Evolutionary conservation across 2,113 vertebrate genomes (phyloP).

Genomic region (Ochotona curzoniae): DNA sequence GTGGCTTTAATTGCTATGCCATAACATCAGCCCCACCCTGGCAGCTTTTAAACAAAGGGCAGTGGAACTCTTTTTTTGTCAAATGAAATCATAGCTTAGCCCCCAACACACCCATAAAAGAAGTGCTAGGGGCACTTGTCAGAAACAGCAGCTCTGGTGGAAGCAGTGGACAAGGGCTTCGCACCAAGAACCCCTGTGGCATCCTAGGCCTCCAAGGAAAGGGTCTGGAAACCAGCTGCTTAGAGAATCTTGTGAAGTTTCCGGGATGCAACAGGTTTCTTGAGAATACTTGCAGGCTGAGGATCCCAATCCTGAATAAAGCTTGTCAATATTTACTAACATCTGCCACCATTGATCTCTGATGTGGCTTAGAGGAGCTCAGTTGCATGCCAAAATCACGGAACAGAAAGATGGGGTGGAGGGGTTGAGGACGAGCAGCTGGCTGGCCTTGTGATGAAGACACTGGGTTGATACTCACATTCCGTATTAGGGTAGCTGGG

Average conservation of each 20-base stretch:
- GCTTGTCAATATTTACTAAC: not conserved
- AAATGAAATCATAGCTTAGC: slow-evolving; percentile 25
- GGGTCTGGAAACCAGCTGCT: not conserved
- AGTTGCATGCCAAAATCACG: not conserved
- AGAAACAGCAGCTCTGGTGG: not conserved
- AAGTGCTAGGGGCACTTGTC: not conserved
- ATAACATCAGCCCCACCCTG: not conserved
- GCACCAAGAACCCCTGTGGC: not conserved
- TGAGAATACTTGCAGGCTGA: not conserved
- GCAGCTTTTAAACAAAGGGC: not conserved
- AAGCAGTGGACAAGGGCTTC: not conserved
- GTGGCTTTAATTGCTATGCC: too few species aligned
- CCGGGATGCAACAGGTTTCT: not conserved
- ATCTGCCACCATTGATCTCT: not conserved
- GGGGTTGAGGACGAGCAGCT: too few species aligned
- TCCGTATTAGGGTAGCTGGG: too few species aligned
- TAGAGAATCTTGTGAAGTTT: not conserved
- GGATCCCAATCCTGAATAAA: not conserved
- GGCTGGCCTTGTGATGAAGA: too few species aligned
- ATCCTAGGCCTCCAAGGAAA: not conserved
- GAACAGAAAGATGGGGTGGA: not conserved
- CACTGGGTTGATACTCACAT: too few species aligned
- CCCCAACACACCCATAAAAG: not conserved
- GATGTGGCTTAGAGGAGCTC: not conserved
- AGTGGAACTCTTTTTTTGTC: slow-evolving; percentile 35